Conservation (phyloP, 2,888 invertebrate genomes). For the Gandaritis pyraliata region DNA sequence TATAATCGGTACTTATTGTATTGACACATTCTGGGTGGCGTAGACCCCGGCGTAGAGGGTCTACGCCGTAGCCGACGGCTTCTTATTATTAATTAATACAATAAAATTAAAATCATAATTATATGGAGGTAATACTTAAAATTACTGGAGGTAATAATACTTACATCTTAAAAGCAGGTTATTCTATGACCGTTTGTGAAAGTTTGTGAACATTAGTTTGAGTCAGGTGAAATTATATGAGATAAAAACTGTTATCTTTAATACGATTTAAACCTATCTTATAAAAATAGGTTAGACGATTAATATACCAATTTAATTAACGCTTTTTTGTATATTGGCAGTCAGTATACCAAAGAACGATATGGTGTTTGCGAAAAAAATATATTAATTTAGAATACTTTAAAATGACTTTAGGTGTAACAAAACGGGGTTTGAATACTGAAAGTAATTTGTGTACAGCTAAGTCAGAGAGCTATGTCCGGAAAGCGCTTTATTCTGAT, state of each 20-base stretch:
- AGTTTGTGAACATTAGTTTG: constrained; percentile 70
- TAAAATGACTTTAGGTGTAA: constrained; percentile 42
- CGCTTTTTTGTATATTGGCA: constrained; percentile 40
- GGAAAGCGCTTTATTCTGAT: neutral
- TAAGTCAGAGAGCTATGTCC: constrained; percentile 35
- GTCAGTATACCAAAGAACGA: constrained; percentile 37
- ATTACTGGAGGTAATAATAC: constrained; percentile 82
- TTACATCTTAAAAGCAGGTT: constrained; percentile 70
- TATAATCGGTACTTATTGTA: constrained; percentile 54
- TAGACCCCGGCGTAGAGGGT: constrained; percentile 17
- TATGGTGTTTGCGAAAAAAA: constrained; percentile 37
- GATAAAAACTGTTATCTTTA: constrained; percentile 29
- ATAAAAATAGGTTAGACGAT: constrained; percentile 40
- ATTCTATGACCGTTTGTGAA: constrained; percentile 61
- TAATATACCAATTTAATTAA: constrained; percentile 36
- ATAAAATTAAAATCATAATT: constrained; percentile 68
- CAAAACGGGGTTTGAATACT: constrained; percentile 35
- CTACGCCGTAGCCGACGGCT: constrained; percentile 24
- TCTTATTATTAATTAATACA: constrained; percentile 52
- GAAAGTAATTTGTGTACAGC: constrained; percentile 34
- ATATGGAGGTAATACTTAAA: constrained; percentile 78
- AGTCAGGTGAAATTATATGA: constrained; percentile 45
- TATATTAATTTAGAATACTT: constrained; percentile 35
- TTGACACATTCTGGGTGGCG: constrained; percentile 41
- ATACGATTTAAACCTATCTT: constrained; percentile 38